phyloP scores from a whole-genome alignment of 2,113 vertebrate genomes.

The Quiscalus mexicanus region DNA sequence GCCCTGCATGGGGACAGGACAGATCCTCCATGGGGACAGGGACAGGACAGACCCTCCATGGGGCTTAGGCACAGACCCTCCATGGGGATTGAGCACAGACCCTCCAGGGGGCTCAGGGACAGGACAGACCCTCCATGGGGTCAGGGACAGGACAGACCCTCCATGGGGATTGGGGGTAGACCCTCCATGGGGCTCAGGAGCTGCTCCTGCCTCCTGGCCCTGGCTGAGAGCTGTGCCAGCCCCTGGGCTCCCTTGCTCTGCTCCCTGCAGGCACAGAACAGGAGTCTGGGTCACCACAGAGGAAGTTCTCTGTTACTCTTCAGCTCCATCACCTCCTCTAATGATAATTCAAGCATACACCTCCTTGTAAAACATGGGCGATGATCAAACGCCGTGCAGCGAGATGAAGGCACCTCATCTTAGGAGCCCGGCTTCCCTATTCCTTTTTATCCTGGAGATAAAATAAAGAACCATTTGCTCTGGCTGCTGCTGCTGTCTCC shows the following conservation, averaged over 20 bases:
- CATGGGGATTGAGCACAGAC: too few relatives aligned
- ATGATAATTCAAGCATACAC: constrained; percentile 63
- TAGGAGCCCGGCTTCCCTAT: constrained; percentile 44
- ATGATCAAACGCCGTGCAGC: constrained; percentile 57
- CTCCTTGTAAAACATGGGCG: constrained; percentile 63
- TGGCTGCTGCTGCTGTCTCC: neutral
- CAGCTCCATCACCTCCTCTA: constrained; percentile 42
- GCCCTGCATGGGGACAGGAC: neutral
- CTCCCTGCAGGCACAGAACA: neutral
- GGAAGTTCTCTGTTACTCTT: constrained; percentile 44
- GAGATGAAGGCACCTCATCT: constrained; percentile 66
- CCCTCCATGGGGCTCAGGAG: neutral
- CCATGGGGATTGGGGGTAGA: neutral
- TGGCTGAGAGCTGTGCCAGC: rapidly evolving
- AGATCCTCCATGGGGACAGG: too few relatives aligned
- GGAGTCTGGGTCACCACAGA: neutral
- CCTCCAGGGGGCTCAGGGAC: too few relatives aligned
- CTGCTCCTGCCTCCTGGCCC: neutral
- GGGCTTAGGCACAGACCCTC: too few relatives aligned
- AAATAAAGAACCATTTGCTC: constrained; percentile 63
- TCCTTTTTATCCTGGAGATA: constrained; percentile 72
- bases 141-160: too few relatives aligned
- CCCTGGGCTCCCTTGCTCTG: neutral
- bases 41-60: too few relatives aligned
- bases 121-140: too few relatives aligned